phyloP scores from a whole-genome alignment of 1,140 invertebrate genomes.

The Leptoteleia sp. region DNA sequence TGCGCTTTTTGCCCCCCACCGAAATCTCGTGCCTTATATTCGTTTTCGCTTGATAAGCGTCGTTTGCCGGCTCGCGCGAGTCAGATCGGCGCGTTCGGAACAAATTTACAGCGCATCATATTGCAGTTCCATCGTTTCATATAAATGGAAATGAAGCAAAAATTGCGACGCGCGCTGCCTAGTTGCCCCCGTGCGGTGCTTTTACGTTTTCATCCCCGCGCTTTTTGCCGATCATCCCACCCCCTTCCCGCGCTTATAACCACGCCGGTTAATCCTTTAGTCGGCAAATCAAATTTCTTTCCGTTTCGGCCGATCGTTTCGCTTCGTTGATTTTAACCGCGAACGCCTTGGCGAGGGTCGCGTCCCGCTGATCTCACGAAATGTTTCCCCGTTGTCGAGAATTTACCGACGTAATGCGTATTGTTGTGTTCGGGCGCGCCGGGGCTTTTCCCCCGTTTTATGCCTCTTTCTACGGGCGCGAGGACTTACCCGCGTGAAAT shows the following conservation, averaged over 20 bases:
- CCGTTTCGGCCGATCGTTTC: constrained; percentile 5
- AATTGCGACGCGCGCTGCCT: constrained; percentile 22
- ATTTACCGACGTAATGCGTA: constrained; percentile 18
- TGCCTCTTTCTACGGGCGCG: not conserved
- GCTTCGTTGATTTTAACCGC: too few species aligned
- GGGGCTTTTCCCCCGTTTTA: not conserved
- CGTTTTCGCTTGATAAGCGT: too few species aligned
- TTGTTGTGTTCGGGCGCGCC: constrained; percentile 4
- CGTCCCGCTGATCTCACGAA: constrained; percentile 6
- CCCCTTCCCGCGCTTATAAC: too few species aligned
- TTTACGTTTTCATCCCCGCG: constrained; percentile 41
- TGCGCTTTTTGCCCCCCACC: too few species aligned
- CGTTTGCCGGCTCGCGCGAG: too few species aligned
- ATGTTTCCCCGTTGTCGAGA: constrained; percentile 8
- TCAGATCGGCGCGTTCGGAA: constrained; percentile 29
- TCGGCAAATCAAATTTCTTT: constrained; percentile 33
- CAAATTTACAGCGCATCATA: constrained; percentile 50
- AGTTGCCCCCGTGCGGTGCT: constrained; percentile 1
- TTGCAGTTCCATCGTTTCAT: constrained; percentile 55
- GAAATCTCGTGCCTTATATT: too few species aligned
- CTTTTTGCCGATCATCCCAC: constrained; percentile 6
- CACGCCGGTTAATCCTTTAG: constrained; percentile 4
- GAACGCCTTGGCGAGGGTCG: not conserved
- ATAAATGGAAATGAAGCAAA: constrained; percentile 64
- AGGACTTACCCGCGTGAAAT: constrained; percentile 31